Evolutionary conservation across 2,797 vertebrate genomes (phyloP), one percentile per base, ranked within the genome.

Genomic region (Macrochelys suwanniensis): DNA sequence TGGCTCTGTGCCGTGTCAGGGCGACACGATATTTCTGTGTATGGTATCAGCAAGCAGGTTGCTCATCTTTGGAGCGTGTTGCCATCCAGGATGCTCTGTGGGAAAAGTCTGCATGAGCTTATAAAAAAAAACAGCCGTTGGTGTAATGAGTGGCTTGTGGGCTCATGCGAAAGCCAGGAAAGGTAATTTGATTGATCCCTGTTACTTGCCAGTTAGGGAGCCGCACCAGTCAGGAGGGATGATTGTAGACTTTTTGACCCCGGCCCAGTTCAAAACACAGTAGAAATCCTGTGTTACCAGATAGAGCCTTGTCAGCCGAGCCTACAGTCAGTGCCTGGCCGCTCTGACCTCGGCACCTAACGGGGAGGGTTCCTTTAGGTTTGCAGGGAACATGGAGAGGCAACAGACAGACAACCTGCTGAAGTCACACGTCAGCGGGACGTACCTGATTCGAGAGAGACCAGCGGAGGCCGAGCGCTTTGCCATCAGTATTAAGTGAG

Each of bases 401-500:
- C 99, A 99, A 96, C 99, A 99, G 98, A 99, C 99, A 0, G 99
- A 99, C 98, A 99, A 99, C 98, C 98, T 99, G 93, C 98, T 99
- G 61, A 99, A 99, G 89, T 98, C 99, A 12, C 99, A 99, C 21
- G 98, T 98, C 97, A 99, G 99, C 0, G 99, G 99, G 82, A 99
- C 99, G 31, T 99, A 99, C 98, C 98, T 99, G 94, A 99, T 99
- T 98, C 98, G 99, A 89, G 99, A 99, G 98, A 98, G 99, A 91
- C 99, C 99, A 0, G 99, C 99, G 0, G 99, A 99, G 97, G 99
- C 99, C 0, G 99, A 99, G 97, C 98, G 99, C 89, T 99, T 99
- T 5, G 99, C 99, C 97, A 99, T 99, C 97, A 99, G 99, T 94
- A 99, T 99, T 96, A 99, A 99, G 99, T 99, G 97, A 97, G 99